Evolutionary conservation across 53 echinoderm and acorn worm genomes (phyloP), one percentile per base, ranked within the genome.

Genomic region (Henricia sp.): DNA sequence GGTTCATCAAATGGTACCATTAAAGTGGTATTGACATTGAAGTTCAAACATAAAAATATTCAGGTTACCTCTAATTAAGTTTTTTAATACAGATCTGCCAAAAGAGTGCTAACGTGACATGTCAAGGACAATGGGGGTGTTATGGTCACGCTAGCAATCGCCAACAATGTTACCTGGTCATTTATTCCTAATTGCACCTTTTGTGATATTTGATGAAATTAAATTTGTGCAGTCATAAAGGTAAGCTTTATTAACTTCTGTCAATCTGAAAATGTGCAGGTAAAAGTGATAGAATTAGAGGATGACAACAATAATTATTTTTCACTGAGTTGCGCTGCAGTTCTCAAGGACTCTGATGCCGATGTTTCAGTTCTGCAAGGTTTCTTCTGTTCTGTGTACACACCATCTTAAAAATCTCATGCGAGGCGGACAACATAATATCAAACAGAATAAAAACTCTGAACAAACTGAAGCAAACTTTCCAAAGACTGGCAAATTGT

Each of bases 21-120:
- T 38, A 4, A 69, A 44, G 21, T 39, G 69, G 24, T 37, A 68
- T 51, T 51, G 51, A 16, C 38, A 68, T 68, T 37, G 19, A 24
- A 9, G 8, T 39, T 14, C 17, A 16, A 69, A 23, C 69, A 69
- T 69, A 38, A 6, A 44, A 38, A 39, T 37, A 69, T 28, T 69
- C 10, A 39, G 41, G 69, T 69, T 23, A 69, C 26, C 24, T 44
- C 40, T 69, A n/a, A 69, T 21, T 38, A 37, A 68, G 40, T 20
- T 69, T 24, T 67, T 69, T 43, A 69, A 69, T n/a, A 69, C 24
- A 43, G 37, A 69, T 19, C 42, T 37, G 19, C 37, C 37, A 43
- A n/a, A 42, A 40, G 23, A 69, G 23, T 69, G 69, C 44, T 69
- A 69, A 69, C 69, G 69, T 43, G 69, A 69, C 69, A 69, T 28